Base-by-base conservation (phyloP, 2,888 invertebrate genomes). In the Cheilosia vulpina region DNA sequence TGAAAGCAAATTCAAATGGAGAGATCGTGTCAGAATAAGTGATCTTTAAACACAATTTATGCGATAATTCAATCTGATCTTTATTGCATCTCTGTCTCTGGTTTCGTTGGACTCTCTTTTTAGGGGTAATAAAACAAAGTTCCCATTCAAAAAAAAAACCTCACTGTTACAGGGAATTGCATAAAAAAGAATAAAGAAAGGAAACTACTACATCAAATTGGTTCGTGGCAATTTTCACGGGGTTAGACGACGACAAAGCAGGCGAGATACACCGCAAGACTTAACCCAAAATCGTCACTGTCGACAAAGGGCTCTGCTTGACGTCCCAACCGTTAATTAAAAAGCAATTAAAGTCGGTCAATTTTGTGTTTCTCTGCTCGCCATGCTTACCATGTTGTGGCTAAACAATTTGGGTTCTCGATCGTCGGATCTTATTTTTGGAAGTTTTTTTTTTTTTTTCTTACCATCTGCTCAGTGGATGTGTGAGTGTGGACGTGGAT, bases 261-360 rank as follows among this genome's bases (percentile, higher is more conserved):
- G 31, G 65, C 53, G 50, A 60, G 38, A 34, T 57, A 55, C 68
- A 31, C 71, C 62, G 19, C 63, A 68, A 47, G 58, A 43, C 15
- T 79, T 53, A 69, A 69, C 57, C 62, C 11, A 24, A 69, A 84
- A 75, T 53, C 63, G 62, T 75, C 43, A 34, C 68, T 83, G 50
- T 63, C 83, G 57, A 52, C 66, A 73, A 53, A 63, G 62, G 21
- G 63, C 69, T 31, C 68, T 52, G 78, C 68, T 72, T 83, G 83
- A 83, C 63, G 78, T 69, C 73, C 63, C 50, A 73, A 80, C 80
- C 75, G 84, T 73, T 84, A 75, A 84, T 84, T 84, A 84, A 55
- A 80, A 66, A 53, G 80, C 84, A 84, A 84, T 84, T 80, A 83
- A 83, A 83, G 73, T 73, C 73, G 78, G 73, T 80, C 71, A 65